These are phyloP conservation scores for Branchipolynoe longqiensis DNA, from an alignment of 2,888 invertebrate genomes.

Conservation along the genomic window DNA sequence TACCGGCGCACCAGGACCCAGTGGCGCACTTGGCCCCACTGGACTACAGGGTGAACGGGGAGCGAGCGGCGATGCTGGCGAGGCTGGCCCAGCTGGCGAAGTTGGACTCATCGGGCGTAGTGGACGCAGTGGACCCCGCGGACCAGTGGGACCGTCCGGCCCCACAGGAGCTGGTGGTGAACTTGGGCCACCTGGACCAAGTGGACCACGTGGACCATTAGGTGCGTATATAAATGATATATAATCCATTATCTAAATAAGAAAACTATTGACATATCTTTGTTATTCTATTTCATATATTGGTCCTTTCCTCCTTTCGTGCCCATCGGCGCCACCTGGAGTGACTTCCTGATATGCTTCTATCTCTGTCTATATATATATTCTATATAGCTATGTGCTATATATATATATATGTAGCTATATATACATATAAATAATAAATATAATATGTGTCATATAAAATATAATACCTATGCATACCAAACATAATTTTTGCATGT, in stretches of 20 bases:
- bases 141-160: constrained; percentile 48
- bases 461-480: no score
- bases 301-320: no score
- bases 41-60: constrained; percentile 51
- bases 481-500: no score
- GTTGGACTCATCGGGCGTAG: background rate
- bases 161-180: constrained; percentile 54
- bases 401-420: background rate
- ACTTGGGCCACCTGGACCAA: constrained; percentile 61
- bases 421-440: background rate
- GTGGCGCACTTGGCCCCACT: constrained; percentile 53
- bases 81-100: constrained; percentile 80
- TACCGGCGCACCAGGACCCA: constrained; percentile 59
- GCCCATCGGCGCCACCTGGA: no score
- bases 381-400: background rate
- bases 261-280: no score
- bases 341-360: no score
- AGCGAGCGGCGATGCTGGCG: constrained; percentile 29
- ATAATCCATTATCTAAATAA: no score
- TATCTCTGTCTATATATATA: background rate
- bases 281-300: no score
- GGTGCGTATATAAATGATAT: background rate
- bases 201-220: constrained; percentile 55
- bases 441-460: no score
- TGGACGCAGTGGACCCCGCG: constrained; percentile 26